Percentiles rank a stretch among this genome's conserved stretches.
These are phyloP conservation scores for Phrynocephalus forsythii DNA, from an alignment of 2,797 vertebrate species.

Conservation along the genomic window DNA sequence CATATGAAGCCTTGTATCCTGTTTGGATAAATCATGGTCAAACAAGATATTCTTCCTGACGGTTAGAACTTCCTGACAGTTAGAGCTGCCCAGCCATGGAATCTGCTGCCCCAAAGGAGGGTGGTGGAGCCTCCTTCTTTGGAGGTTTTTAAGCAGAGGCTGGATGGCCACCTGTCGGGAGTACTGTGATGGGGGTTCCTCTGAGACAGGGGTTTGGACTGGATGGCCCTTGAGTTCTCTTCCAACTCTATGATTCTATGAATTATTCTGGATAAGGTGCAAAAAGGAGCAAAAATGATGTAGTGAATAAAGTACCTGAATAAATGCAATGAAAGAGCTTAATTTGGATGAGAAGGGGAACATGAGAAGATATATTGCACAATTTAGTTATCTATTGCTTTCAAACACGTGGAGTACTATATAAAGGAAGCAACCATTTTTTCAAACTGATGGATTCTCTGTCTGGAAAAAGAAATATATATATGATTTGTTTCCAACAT, in stretches of 20 bases:
- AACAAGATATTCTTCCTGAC: neutral
- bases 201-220: too few species aligned
- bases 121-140: too few species aligned
- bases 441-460: neutral
- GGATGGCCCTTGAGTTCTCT: too few species aligned
- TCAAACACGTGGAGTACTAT: neutral
- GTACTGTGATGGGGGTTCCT: too few species aligned
- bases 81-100: too few species aligned
- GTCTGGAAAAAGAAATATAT: neutral
- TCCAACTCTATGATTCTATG: too few species aligned
- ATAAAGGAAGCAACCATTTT: neutral
- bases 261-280: neutral
- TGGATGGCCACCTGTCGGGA: too few species aligned
- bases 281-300: neutral
- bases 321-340: neutral
- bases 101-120: too few species aligned
- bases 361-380: neutral
- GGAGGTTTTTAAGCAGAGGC: too few species aligned
- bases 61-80: too few species aligned
- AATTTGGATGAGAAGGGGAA: neutral
- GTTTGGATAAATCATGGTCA: neutral
- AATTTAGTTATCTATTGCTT: neutral
- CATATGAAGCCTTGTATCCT: neutral
- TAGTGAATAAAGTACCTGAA: neutral
- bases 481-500: neutral